phyloP scores from a whole-genome alignment of 1,140 invertebrate species.

The Neodiprion lecontei region DNA sequence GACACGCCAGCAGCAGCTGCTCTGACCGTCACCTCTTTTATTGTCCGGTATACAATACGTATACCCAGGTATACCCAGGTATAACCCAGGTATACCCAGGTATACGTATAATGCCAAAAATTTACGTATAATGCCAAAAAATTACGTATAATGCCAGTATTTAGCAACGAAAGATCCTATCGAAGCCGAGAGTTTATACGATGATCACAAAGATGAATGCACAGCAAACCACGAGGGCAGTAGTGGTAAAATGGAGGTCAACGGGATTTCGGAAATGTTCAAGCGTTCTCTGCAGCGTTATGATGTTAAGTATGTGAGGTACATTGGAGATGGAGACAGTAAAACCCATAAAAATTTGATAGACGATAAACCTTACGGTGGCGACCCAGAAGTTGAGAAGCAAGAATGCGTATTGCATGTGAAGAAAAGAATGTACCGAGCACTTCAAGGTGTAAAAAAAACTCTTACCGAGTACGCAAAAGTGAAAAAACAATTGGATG shows the following conservation, averaged over 20 bases:
- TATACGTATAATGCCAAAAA: too few species aligned
- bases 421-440: conserved; percentile 26
- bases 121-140: too few species aligned
- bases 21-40: too few species aligned
- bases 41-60: too few species aligned
- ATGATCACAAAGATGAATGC: conserved; percentile 19
- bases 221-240: conserved; percentile 22
- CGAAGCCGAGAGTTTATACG: conserved; percentile 6
- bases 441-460: conserved; percentile 23
- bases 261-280: conserved; percentile 30
- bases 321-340: conserved; percentile 30
- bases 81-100: too few species aligned
- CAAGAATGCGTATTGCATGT: conserved; percentile 20
- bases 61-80: too few species aligned
- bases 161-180: conserved; percentile 3
- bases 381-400: conserved; percentile 1
- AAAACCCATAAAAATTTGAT: conserved; percentile 23
- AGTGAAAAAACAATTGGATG: conserved; percentile 1
- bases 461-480: conserved; percentile 14
- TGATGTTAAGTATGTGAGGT: conserved; percentile 19
- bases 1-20: too few species aligned
- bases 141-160: neutral
- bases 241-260: conserved; percentile 25
- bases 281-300: conserved; percentile 18
- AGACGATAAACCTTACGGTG: conserved; percentile 15